Conservation (phyloP, 1,140 invertebrate species). For the Panonychus citri region DNA sequence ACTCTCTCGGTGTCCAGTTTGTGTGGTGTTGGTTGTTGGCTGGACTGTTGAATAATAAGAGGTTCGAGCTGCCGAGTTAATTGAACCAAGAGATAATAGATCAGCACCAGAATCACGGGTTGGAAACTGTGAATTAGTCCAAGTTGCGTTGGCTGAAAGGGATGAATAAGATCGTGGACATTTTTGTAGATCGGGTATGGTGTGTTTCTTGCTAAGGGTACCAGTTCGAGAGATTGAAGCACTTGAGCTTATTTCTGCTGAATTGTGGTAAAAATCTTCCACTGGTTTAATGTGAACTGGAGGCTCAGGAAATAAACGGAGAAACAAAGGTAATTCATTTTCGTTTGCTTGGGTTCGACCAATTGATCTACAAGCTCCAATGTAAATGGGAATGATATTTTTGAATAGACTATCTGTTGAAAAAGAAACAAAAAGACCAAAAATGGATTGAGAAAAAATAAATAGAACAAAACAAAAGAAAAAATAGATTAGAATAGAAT, state of each 20-base stretch:
- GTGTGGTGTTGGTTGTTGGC: neutral
- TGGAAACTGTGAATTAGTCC: constrained; percentile 2
- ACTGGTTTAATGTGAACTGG: constrained; percentile 24
- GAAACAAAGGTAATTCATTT: constrained; percentile 49
- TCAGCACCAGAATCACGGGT: constrained; percentile 12
- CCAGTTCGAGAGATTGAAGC: neutral
- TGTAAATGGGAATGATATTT: constrained; percentile 53
- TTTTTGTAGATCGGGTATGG: constrained; percentile 31
- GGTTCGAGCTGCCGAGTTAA: neutral
- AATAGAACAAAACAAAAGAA: too few relatives aligned
- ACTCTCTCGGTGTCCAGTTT: constrained; percentile 23
- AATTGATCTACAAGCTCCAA: constrained; percentile 65
- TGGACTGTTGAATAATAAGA: neutral
- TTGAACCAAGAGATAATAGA: neutral
- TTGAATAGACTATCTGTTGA: constrained; percentile 43
- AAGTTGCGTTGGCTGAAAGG: constrained; percentile 11
- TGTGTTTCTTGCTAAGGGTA: constrained; percentile 7
- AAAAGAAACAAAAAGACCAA: constrained; percentile 7
- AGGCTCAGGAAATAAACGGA: constrained; percentile 45
- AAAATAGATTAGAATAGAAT: neutral
- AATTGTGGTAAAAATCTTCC: constrained; percentile 21
- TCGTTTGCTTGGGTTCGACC: constrained; percentile 37
- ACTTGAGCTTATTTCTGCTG: constrained; percentile 1
- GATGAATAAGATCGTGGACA: constrained; percentile 68
- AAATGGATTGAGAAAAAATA: too few relatives aligned